These are phyloP conservation scores for Bubo bubo DNA, from an alignment of 2,113 vertebrate genomes.

Conservation along the genomic window DNA sequence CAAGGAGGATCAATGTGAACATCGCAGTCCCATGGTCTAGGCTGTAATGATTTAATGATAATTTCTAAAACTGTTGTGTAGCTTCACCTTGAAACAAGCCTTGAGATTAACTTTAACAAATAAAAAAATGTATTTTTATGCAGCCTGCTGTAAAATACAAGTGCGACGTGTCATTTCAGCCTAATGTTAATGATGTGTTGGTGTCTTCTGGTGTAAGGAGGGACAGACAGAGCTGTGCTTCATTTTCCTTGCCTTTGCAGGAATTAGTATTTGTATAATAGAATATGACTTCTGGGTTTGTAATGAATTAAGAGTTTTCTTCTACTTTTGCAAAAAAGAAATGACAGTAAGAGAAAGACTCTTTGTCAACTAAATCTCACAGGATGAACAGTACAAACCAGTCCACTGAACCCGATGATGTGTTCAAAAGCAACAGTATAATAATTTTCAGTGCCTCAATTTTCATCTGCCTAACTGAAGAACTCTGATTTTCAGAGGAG, in stretches of 20 bases:
- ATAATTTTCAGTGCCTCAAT: background rate
- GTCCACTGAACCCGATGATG: background rate
- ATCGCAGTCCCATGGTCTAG: slow-evolving; percentile 71
- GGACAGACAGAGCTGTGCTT: background rate
- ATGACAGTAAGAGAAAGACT: background rate
- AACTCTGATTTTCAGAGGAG: background rate
- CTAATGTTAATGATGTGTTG: background rate
- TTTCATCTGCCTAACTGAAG: background rate
- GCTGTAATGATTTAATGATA: slow-evolving; percentile 52
- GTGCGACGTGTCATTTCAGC: background rate
- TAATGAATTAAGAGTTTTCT: background rate
- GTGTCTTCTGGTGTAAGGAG: background rate
- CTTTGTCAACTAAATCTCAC: background rate
- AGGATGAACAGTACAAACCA: background rate
- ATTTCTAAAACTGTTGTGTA: slow-evolving; percentile 14
- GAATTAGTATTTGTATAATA: background rate
- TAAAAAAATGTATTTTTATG: background rate
- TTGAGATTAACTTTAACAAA: slow-evolving; percentile 44
- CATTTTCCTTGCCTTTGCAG: background rate
- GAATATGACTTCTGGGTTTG: background rate
- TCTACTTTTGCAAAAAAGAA: background rate
- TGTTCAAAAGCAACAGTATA: background rate
- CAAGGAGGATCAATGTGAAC: slow-evolving; percentile 84
- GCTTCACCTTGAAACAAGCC: slow-evolving; percentile 62
- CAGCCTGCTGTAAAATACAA: background rate